A percentile compares a stretch with the other conserved stretches of the same genome.
phyloP scores from a whole-genome alignment of 2,888 invertebrate species.

The Bombylius discolor region DNA sequence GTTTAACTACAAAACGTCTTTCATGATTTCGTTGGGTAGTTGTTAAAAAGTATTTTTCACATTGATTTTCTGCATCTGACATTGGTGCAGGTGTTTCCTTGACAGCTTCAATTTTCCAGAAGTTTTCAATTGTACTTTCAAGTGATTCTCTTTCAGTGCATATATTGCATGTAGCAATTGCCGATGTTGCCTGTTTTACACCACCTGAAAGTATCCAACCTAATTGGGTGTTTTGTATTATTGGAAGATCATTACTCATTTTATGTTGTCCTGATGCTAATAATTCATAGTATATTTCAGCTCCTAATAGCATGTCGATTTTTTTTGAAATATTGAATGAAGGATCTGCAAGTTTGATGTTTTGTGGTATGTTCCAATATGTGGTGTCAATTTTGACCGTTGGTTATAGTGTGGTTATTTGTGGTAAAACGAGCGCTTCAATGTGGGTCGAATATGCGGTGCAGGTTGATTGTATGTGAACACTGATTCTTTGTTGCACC shows the following conservation, averaged over 20 bases:
- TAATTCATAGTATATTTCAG: conserved; percentile 1
- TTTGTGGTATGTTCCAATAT: conserved; percentile 10
- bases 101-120: not conserved
- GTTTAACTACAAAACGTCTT: too few species aligned
- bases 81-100: not conserved
- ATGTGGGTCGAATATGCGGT: conserved; percentile 3
- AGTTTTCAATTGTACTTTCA: not conserved
- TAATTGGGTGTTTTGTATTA: not conserved
- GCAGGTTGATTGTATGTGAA: not conserved
- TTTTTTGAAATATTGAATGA: conserved; percentile 11
- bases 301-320: conserved; percentile 14
- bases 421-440: conserved; percentile 12
- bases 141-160: not conserved
- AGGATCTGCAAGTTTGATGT: conserved; percentile 14
- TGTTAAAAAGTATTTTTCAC: not conserved
- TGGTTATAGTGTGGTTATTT: conserved; percentile 15
- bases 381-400: conserved; percentile 5
- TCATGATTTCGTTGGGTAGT: too few species aligned
- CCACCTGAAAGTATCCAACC: not conserved
- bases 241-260: not conserved
- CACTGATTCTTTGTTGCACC: not conserved
- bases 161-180: not conserved
- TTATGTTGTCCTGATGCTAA: not conserved
- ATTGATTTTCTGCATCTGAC: not conserved
- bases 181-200: not conserved